Conservation (phyloP, 2,888 invertebrate species). For the Neoitamus cyanurus region DNA sequence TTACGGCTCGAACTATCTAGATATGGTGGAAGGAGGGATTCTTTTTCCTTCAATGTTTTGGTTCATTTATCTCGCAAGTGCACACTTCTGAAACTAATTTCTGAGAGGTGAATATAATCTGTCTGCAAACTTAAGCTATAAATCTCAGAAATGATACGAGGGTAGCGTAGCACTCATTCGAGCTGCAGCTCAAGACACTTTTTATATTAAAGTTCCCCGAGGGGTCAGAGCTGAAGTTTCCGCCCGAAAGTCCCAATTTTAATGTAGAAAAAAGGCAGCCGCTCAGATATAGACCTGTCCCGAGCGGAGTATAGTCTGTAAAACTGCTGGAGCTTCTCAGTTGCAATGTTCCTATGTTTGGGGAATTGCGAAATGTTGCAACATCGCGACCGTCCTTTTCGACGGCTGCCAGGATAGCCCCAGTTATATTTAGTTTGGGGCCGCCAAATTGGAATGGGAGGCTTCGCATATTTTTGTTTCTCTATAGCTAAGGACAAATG, state of each 20-base stretch:
- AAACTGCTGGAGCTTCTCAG: not conserved
- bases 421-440: not conserved
- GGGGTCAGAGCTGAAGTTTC: not conserved
- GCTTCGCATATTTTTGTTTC: not conserved
- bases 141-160: not conserved
- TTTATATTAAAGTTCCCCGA: not conserved
- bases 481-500: not conserved
- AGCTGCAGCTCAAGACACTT: not conserved
- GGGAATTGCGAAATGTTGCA: not conserved
- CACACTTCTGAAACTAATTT: not conserved
- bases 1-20: too few species aligned
- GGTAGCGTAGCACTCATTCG: not conserved
- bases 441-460: not conserved
- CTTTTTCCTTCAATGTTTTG: constrained; percentile 1
- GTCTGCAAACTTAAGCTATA: constrained; percentile 1
- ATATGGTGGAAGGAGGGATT: not conserved
- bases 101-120: constrained; percentile 4
- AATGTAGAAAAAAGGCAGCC: not conserved
- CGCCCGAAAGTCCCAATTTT: not conserved
- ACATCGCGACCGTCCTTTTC: not conserved
- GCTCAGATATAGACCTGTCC: not conserved
- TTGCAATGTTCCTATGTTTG: not conserved
- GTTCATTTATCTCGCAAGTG: not conserved
- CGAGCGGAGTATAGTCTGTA: not conserved
- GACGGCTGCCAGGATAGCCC: not conserved